Conservation (phyloP, 2,888 invertebrate genomes). For the Oscheius sp. region DNA sequence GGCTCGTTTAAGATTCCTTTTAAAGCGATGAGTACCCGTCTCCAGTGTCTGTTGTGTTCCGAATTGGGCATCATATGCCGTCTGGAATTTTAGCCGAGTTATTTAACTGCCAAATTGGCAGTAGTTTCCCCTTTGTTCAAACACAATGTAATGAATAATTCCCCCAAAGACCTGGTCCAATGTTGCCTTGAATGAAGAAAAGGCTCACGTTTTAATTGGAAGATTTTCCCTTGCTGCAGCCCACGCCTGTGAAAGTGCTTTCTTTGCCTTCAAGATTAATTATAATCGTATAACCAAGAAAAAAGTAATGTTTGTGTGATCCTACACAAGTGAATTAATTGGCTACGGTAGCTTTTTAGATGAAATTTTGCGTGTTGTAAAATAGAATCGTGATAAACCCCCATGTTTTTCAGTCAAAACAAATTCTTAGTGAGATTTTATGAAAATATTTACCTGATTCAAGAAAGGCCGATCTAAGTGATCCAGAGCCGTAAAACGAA, state of each 20-base stretch:
- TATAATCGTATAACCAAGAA: not conserved
- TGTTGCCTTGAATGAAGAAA: too few species aligned
- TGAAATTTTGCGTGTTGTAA: not conserved
- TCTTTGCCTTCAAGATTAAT: too few species aligned
- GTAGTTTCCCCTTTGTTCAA: too few species aligned
- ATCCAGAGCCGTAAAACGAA: not conserved
- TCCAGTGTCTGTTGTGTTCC: slow-evolving; percentile 6
- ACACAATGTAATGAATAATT: too few species aligned
- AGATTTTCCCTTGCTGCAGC: too few species aligned
- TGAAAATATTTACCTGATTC: slow-evolving; percentile 7
- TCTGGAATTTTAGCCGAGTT: too few species aligned
- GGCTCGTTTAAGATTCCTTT: not conserved
- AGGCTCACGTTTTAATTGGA: too few species aligned
- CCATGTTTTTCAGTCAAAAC: too few species aligned
- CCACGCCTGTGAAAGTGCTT: too few species aligned
- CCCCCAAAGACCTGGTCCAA: too few species aligned
- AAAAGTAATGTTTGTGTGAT: not conserved
- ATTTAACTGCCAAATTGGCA: too few species aligned
- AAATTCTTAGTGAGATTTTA: too few species aligned
- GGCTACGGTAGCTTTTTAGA: not conserved
- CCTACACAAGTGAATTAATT: not conserved
- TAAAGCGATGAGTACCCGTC: not conserved
- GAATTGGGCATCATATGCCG: not conserved
- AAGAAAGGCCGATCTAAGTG: slow-evolving; percentile 8
- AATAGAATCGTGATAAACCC: not conserved